A percentile compares a stretch with the other conserved stretches of the same genome.
Evolutionary conservation across 2,113 vertebrate species (phyloP).

Genomic region (Cnemophilus loriae): DNA sequence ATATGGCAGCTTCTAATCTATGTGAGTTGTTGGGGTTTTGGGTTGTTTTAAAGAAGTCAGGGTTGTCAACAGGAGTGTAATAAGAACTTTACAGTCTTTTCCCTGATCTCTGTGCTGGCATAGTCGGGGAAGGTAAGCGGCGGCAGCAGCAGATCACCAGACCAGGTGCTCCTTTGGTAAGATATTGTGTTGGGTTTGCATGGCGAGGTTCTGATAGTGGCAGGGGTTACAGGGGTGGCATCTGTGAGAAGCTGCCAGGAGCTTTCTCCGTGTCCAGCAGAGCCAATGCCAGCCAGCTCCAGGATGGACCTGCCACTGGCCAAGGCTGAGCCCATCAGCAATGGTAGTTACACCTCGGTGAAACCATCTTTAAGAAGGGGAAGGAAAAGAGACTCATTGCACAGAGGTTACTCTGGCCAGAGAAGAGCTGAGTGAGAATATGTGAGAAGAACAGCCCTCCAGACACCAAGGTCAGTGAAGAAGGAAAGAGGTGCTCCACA

Average conservation of each 20-base stretch:
- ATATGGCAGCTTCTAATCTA: neutral
- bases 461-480: neutral
- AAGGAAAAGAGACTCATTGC: neutral
- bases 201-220: neutral
- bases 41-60: neutral
- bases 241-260: neutral
- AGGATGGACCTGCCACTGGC: neutral
- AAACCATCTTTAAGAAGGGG: neutral
- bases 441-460: neutral
- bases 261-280: neutral
- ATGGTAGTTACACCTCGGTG: fast-evolving
- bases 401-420: neutral
- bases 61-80: neutral
- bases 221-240: neutral
- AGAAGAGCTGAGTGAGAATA: neutral
- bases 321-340: neutral
- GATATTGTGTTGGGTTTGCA: fast-evolving
- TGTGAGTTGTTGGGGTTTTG: fast-evolving
- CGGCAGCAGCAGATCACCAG: neutral
- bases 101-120: neutral
- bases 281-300: fast-evolving
- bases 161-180: neutral
- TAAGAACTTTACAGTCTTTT: neutral
- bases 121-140: neutral
- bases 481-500: neutral